A percentile compares a stretch with the other conserved stretches of the same genome.
phyloP scores from a whole-genome alignment of 2,113 vertebrate genomes.

The Urocynchramus pylzowi region DNA sequence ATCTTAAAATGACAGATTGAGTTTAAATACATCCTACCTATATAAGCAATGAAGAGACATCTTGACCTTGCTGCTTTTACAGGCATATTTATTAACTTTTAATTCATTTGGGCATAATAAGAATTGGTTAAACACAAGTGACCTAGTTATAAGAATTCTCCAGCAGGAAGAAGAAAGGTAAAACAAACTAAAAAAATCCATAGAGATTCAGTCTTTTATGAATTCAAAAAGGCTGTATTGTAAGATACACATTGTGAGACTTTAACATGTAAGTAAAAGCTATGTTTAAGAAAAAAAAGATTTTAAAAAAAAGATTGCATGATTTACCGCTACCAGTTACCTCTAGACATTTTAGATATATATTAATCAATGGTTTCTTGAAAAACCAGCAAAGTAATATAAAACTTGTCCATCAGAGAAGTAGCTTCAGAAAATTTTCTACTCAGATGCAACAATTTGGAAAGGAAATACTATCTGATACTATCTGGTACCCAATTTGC shows the following conservation, averaged over 20 bases:
- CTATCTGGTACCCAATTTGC: not conserved
- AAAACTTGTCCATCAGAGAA: not conserved
- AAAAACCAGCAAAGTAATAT: not conserved
- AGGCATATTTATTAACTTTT: not conserved
- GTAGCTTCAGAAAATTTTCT: not conserved
- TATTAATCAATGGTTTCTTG: not conserved
- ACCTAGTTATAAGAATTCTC: not conserved
- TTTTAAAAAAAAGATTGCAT: not conserved
- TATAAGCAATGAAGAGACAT: not conserved
- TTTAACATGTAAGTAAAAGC: not conserved
- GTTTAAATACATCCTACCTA: not conserved
- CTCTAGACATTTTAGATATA: not conserved
- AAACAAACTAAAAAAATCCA: not conserved
- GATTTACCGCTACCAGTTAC: not conserved
- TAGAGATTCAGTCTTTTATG: accelerated
- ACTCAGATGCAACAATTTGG: not conserved
- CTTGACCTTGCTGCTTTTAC: not conserved
- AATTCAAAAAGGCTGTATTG: not conserved
- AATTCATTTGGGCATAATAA: not conserved
- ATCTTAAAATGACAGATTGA: not conserved
- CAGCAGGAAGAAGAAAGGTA: not conserved
- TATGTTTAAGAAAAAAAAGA: not conserved
- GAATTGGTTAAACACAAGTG: not conserved
- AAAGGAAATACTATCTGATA: not conserved
- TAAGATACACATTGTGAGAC: not conserved